Evolutionary conservation across 2,888 invertebrate species (phyloP).

Genomic region (Orchestes rusci): DNA sequence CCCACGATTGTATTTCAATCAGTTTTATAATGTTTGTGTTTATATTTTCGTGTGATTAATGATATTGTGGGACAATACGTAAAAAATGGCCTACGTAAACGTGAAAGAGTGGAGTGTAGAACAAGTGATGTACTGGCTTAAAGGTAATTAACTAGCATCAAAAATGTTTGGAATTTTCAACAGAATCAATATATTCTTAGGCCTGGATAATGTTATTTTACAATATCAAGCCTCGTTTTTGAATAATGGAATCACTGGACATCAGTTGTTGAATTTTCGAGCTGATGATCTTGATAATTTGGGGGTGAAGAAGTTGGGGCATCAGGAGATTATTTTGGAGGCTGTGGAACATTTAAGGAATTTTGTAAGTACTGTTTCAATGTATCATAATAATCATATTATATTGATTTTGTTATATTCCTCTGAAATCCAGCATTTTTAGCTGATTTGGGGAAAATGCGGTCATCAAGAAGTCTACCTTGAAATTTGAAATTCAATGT

Average conservation of each 20-base stretch:
- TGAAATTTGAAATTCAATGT: too few relatives aligned
- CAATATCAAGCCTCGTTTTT: constrained; percentile 75
- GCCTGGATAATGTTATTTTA: constrained; percentile 69
- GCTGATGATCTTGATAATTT: constrained; percentile 84
- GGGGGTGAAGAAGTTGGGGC: constrained; percentile 80
- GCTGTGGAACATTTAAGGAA: constrained; percentile 85
- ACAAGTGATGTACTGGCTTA: constrained; percentile 85
- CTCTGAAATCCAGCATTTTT: too few relatives aligned
- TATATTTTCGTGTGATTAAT: too few relatives aligned
- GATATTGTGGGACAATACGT: background rate
- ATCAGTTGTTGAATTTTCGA: constrained; percentile 73
- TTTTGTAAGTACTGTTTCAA: too few relatives aligned
- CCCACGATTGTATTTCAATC: too few relatives aligned
- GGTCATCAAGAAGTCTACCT: too few relatives aligned
- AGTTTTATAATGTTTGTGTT: too few relatives aligned
- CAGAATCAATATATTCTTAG: constrained; percentile 42
- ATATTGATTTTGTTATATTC: too few relatives aligned
- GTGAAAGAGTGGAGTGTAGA: constrained; percentile 86
- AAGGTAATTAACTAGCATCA: constrained; percentile 54
- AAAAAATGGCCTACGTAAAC: constrained; percentile 68
- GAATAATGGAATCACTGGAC: constrained; percentile 74
- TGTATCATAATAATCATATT: too few relatives aligned
- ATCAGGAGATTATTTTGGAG: constrained; percentile 88
- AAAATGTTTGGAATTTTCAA: constrained; percentile 5
- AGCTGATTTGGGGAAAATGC: too few relatives aligned